These are phyloP conservation scores for Sphenodon punctatus DNA, from an alignment of 2,797 vertebrate species.

Conservation along the genomic window DNA sequence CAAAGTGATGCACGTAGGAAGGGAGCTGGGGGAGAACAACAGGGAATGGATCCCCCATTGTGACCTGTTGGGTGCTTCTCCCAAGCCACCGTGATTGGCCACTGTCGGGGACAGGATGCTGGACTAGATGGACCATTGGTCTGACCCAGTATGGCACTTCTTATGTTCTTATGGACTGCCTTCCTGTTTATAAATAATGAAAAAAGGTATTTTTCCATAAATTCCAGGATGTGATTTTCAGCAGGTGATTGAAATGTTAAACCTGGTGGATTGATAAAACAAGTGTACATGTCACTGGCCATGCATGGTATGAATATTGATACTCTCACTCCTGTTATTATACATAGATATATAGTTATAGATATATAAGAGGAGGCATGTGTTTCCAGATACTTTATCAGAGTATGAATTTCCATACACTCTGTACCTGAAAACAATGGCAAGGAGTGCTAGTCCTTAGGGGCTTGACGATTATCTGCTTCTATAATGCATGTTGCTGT, in stretches of 20 bases:
- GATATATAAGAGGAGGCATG: neutral
- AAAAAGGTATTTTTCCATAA: neutral
- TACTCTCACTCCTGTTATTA: neutral
- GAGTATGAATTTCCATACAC: rapidly evolving
- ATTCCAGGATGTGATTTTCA: neutral
- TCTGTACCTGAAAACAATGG: neutral
- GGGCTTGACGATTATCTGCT: neutral
- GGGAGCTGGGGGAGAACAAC: too few species aligned
- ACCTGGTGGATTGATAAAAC: neutral
- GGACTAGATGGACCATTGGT: too few species aligned
- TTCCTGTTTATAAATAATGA: too few species aligned
- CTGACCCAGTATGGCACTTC: too few species aligned
- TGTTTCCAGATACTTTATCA: neutral
- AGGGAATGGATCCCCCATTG: too few species aligned
- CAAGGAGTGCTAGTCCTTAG: neutral
- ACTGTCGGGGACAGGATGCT: too few species aligned
- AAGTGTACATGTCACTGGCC: rapidly evolving
- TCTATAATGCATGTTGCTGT: neutral
- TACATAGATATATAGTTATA: neutral
- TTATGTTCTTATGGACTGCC: too few species aligned
- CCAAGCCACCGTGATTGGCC: too few species aligned
- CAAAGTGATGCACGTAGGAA: too few species aligned
- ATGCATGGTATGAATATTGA: neutral
- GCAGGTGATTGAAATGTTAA: neutral
- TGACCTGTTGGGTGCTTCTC: too few species aligned